phyloP scores from a whole-genome alignment of 2,888 invertebrate genomes.

The Andrena praecox region DNA sequence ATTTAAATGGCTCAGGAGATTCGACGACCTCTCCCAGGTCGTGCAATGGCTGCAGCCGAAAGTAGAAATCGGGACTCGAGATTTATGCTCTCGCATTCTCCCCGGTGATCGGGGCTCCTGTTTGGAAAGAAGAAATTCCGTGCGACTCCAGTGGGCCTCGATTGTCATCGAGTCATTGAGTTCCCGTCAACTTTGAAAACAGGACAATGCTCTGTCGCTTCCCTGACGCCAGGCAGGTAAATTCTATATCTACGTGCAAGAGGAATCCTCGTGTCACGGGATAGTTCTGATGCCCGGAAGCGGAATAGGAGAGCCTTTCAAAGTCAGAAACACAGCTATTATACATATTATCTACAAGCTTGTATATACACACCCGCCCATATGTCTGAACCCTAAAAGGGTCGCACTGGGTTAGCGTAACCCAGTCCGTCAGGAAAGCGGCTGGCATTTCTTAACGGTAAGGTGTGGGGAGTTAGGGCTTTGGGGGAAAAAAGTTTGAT shows the following conservation, averaged over 20 bases:
- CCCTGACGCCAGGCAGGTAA: constrained; percentile 21
- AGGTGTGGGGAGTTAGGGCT: too few species aligned
- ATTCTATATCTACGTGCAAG: constrained; percentile 4
- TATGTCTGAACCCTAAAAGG: neutral
- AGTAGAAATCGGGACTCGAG: neutral
- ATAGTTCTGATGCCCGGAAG: constrained; percentile 26
- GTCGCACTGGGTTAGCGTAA: too few species aligned
- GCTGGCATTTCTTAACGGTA: too few species aligned
- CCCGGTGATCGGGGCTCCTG: neutral
- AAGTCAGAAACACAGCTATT: constrained; percentile 6
- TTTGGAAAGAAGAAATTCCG: constrained; percentile 5
- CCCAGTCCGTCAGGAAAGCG: too few species aligned
- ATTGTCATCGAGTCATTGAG: constrained; percentile 50
- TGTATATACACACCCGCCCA: neutral
- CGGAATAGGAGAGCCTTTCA: constrained; percentile 29
- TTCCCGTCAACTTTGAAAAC: constrained; percentile 48
- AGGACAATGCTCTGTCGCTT: constrained; percentile 31
- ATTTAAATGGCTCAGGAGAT: constrained; percentile 6
- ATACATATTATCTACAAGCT: neutral
- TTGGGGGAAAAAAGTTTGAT: too few species aligned
- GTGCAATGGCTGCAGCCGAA: neutral
- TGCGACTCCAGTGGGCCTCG: constrained; percentile 18
- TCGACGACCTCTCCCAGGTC: neutral
- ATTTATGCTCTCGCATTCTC: neutral
- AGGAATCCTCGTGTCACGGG: constrained; percentile 34